Conservation (phyloP, 2,888 invertebrate genomes). For the Anarsia innoxiella region DNA sequence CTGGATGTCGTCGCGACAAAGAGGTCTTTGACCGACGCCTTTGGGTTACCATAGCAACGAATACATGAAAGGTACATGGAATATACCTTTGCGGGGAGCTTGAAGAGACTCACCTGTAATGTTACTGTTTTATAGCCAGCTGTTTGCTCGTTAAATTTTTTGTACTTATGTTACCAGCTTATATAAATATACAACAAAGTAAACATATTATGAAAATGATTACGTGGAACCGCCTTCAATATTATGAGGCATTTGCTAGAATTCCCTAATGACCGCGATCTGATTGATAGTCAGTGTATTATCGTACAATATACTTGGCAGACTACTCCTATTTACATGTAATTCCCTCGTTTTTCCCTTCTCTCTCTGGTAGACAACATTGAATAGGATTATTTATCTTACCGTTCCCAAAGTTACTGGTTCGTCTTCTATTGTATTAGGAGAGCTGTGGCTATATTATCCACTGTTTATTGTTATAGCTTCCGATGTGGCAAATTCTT, state of each 20-base stretch:
- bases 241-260: no score
- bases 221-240: no score
- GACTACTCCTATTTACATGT: background rate
- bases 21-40: slow-evolving; percentile 66
- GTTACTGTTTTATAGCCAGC: slow-evolving; percentile 33
- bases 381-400: slow-evolving; percentile 36
- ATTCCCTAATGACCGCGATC: no score
- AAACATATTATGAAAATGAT: no score
- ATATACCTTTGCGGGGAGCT: slow-evolving; percentile 34
- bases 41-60: slow-evolving; percentile 54
- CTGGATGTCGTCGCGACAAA: slow-evolving; percentile 53
- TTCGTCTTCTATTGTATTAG: slow-evolving; percentile 32
- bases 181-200: no score
- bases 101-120: slow-evolving; percentile 49
- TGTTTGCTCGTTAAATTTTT: slow-evolving; percentile 37
- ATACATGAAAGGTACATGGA: slow-evolving; percentile 46
- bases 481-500: slow-evolving; percentile 29
- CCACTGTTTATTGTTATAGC: slow-evolving; percentile 26
- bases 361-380: slow-evolving; percentile 27
- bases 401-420: slow-evolving; percentile 28
- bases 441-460: slow-evolving; percentile 23
- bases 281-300: slow-evolving; percentile 13
- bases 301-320: slow-evolving; percentile 27
- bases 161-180: no score
- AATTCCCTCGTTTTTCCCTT: slow-evolving; percentile 14